Evolutionary conservation across 2,888 invertebrate species (phyloP).

Genomic region (Melanophora roralis): DNA sequence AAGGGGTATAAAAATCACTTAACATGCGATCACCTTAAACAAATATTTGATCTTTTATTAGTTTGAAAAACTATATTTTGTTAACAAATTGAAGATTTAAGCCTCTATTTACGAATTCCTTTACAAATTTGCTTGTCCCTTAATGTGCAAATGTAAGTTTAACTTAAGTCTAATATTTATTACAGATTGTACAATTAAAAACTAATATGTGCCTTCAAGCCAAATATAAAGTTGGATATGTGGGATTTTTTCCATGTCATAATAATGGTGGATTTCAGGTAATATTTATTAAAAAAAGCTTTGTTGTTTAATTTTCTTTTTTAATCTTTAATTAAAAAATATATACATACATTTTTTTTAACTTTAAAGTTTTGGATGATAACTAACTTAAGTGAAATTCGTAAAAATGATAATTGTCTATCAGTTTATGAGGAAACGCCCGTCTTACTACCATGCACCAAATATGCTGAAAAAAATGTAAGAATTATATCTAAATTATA

Average conservation of each 20-base stretch:
- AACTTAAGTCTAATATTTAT: neutral
- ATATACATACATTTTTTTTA: neutral
- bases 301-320: neutral
- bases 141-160: too few species aligned
- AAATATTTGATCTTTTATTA: too few species aligned
- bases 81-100: too few species aligned
- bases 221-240: slow-evolving; percentile 90
- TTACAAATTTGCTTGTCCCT: too few species aligned
- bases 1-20: too few species aligned
- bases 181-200: slow-evolving; percentile 80
- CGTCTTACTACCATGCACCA: neutral
- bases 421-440: neutral
- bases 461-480: neutral
- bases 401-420: slow-evolving; percentile 2
- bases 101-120: too few species aligned
- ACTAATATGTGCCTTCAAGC: slow-evolving; percentile 87
- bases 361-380: slow-evolving; percentile 11
- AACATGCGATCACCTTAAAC: too few species aligned
- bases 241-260: slow-evolving; percentile 96
- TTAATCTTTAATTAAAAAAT: neutral
- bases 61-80: too few species aligned
- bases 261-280: slow-evolving; percentile 94
- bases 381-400: neutral
- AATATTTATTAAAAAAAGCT: neutral
- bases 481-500: neutral